Evolutionary conservation across 2,888 invertebrate genomes (phyloP).

Genomic region (Diploptera punctata): DNA sequence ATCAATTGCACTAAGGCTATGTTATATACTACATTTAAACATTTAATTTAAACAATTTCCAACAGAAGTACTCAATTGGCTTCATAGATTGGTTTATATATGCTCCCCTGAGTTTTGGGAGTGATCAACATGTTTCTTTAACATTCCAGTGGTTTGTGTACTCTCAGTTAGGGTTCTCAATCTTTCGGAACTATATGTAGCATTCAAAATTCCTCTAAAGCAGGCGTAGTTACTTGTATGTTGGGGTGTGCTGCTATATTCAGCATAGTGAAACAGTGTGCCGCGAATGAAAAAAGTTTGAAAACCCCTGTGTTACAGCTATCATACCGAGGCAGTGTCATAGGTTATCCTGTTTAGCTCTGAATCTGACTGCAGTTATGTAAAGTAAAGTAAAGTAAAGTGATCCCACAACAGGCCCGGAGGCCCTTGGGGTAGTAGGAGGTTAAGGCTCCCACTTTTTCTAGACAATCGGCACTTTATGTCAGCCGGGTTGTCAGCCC

Average conservation of each 20-base stretch:
- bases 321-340: no score
- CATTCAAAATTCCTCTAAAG: conserved; percentile 3
- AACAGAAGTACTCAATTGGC: neutral
- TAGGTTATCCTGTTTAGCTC: no score
- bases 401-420: no score
- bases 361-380: no score
- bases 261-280: neutral
- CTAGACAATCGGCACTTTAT: no score
- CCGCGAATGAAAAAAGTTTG: neutral
- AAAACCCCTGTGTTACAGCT: neutral
- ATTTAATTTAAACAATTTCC: neutral
- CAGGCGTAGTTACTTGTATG: neutral
- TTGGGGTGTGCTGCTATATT: neutral
- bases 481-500: no score
- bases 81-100: neutral
- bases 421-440: no score
- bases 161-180: neutral
- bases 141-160: conserved; percentile 8
- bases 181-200: neutral
- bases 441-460: no score
- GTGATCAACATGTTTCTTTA: neutral
- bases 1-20: conserved; percentile 10
- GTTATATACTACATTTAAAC: neutral
- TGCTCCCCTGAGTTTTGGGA: neutral
- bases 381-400: no score